Evolutionary conservation across 2,113 vertebrate genomes (phyloP).

Genomic region (Mormoops blainvillei): DNA sequence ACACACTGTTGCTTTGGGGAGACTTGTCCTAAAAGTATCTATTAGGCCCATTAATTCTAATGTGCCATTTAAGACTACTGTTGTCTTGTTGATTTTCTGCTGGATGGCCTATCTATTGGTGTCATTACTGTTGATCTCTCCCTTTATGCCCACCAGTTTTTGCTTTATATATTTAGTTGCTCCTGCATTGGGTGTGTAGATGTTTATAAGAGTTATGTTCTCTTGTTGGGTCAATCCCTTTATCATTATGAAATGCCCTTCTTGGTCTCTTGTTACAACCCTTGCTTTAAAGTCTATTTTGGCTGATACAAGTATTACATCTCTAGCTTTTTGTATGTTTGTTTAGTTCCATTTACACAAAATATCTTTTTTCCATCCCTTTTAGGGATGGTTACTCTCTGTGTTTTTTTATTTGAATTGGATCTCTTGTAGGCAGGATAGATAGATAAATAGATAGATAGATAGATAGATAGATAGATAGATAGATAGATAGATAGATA

Average conservation of each 20-base stretch:
- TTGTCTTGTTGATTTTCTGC: neutral
- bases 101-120: neutral
- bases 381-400: neutral
- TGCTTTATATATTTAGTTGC: neutral
- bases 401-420: neutral
- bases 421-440: neutral
- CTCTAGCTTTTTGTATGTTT: neutral
- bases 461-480: too few species aligned
- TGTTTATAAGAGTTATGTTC: neutral
- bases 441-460: too few species aligned
- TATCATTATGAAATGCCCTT: neutral
- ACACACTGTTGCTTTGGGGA: neutral
- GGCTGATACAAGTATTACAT: neutral
- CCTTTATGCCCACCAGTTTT: neutral
- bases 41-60: neutral
- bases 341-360: neutral
- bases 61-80: neutral
- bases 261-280: neutral
- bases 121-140: neutral
- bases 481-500: too few species aligned
- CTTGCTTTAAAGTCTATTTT: neutral
- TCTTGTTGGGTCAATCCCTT: neutral
- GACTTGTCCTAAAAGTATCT: neutral
- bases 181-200: neutral
- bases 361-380: neutral